Conservation (phyloP, 2,797 vertebrate genomes). For the Phoeniculus purpureus region DNA sequence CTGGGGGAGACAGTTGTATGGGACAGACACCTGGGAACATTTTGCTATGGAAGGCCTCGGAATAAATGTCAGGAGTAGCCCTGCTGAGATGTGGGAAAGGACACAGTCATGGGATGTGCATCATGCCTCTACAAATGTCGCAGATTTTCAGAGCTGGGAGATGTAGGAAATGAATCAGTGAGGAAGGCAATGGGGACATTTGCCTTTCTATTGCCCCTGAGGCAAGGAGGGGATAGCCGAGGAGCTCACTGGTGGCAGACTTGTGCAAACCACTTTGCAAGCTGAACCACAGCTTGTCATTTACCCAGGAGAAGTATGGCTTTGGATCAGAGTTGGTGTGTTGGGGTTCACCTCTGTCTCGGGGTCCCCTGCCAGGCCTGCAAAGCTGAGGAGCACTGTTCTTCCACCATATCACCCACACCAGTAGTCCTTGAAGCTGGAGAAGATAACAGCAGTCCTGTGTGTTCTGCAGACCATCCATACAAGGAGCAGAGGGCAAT, state of each 20-base stretch:
- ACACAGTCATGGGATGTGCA: fast-evolving
- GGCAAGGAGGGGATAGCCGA: fast-evolving
- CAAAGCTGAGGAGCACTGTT: fast-evolving
- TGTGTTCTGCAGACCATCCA: neutral
- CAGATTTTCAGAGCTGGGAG: neutral
- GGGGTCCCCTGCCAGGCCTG: fast-evolving
- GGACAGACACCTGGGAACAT: fast-evolving
- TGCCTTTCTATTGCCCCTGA: neutral
- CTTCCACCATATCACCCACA: fast-evolving
- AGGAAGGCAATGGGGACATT: neutral
- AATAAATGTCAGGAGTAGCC: fast-evolving
- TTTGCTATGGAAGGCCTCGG: neutral
- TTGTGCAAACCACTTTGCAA: neutral
- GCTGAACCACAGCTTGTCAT: fast-evolving
- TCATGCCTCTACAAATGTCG: too few relatives aligned
- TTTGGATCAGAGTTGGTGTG: fast-evolving
- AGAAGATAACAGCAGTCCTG: neutral
- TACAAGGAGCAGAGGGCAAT: neutral
- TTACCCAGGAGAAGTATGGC: fast-evolving
- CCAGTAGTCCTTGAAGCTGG: neutral
- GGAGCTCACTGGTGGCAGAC: fast-evolving
- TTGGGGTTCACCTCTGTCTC: fast-evolving
- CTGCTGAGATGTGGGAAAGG: neutral
- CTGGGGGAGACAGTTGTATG: fast-evolving
- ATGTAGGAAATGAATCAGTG: neutral